Evolutionary conservation across 2,888 invertebrate species (phyloP).

Genomic region (Rhingia campestris): DNA sequence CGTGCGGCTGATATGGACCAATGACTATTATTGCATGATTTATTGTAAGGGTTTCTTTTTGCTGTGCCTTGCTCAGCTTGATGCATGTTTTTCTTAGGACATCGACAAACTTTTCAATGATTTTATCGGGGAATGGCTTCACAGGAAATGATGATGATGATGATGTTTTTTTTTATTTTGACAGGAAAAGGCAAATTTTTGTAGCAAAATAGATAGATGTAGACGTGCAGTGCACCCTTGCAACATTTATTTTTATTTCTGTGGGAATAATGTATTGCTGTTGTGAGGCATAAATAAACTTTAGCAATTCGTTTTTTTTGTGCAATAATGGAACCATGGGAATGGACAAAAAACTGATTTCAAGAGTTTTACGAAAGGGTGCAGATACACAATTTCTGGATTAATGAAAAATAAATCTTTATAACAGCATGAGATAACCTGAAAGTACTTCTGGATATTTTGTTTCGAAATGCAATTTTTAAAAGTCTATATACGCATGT

Average conservation of each 20-base stretch:
- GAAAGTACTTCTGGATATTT: too few species aligned
- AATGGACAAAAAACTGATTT: too few species aligned
- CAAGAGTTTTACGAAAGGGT: too few species aligned
- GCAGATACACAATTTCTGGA: too few species aligned
- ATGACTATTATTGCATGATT: slow-evolving; percentile 67
- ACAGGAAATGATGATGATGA: slow-evolving; percentile 65
- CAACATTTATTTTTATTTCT: slow-evolving; percentile 47
- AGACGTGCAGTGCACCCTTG: slow-evolving; percentile 37
- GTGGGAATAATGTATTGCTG: slow-evolving; percentile 36
- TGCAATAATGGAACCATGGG: too few species aligned
- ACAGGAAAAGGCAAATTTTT: slow-evolving; percentile 41
- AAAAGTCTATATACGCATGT: too few species aligned
- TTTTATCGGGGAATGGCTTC: slow-evolving; percentile 30
- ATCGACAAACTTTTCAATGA: slow-evolving; percentile 35
- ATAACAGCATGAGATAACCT: too few species aligned
- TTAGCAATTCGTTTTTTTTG: not conserved
- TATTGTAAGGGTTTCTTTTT: slow-evolving; percentile 62
- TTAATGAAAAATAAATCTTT: too few species aligned
- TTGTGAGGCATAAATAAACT: slow-evolving; percentile 34
- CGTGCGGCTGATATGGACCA: slow-evolving; percentile 33
- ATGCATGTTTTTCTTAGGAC: slow-evolving; percentile 25
- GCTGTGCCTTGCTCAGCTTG: slow-evolving; percentile 48
- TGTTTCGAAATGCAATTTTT: too few species aligned
- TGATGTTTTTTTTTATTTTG: slow-evolving; percentile 47
- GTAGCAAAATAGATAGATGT: slow-evolving; percentile 31